A percentile compares a stretch with the other conserved stretches of the same genome.
phyloP scores from a whole-genome alignment of 2,113 vertebrate genomes.

The Caranx melampygus region DNA sequence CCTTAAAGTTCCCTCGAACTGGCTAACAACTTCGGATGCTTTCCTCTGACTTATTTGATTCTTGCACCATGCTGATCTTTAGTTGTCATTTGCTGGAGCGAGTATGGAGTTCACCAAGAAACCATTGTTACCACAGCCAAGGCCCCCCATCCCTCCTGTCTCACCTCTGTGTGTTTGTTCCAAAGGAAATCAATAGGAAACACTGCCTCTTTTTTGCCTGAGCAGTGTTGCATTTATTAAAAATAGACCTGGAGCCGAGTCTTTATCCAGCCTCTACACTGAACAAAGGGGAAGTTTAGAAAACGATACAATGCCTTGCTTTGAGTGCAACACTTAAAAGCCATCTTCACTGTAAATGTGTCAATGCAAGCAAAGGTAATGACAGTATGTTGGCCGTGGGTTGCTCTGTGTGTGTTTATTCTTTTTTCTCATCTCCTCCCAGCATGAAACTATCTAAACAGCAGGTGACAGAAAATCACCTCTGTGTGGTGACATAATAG shows the following conservation, averaged over 20 bases:
- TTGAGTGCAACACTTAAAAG: background rate
- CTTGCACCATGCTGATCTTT: conserved; percentile 20
- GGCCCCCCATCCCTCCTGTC: conserved; percentile 59
- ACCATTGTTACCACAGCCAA: conserved; percentile 56
- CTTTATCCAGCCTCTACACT: background rate
- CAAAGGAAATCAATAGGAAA: conserved; percentile 54
- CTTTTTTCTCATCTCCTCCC: background rate
- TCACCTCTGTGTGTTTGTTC: conserved; percentile 14
- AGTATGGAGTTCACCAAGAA: conserved; percentile 28
- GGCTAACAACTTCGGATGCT: conserved; percentile 18
- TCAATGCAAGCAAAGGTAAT: conserved; percentile 12
- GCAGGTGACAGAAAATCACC: conserved; percentile 12
- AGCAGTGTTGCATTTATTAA: background rate
- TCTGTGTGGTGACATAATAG: conserved; percentile 44
- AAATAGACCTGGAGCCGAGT: background rate
- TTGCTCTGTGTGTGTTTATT: conserved; percentile 2
- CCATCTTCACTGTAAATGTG: background rate
- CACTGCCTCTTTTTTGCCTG: conserved; percentile 3
- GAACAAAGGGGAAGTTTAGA: conserved; percentile 22
- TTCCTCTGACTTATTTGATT: conserved; percentile 20
- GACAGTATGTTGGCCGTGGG: background rate
- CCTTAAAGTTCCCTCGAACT: background rate
- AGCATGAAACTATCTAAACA: conserved; percentile 4
- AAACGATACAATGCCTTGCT: background rate
- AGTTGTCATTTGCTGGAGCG: conserved; percentile 5